Evolutionary conservation across 1,140 invertebrate genomes (phyloP).

Genomic region (Sycophaga agraensis): DNA sequence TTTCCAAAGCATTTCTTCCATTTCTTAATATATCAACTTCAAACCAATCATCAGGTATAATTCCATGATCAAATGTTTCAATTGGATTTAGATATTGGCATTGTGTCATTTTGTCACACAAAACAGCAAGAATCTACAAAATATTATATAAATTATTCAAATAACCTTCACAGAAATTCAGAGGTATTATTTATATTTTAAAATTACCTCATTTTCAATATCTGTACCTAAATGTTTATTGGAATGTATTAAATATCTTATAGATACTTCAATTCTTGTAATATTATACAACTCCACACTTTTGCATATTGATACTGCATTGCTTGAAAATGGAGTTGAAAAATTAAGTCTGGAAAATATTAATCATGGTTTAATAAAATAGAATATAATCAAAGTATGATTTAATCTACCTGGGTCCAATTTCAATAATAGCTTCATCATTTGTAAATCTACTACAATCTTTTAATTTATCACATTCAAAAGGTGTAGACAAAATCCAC

Average conservation of each 20-base stretch:
- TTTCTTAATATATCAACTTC: conserved; percentile 78
- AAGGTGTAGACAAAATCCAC: conserved; percentile 72
- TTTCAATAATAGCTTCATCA: conserved; percentile 66
- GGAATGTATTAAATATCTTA: conserved; percentile 73
- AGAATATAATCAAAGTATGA: conserved; percentile 24
- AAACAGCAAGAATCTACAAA: conserved; percentile 60
- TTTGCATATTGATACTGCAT: conserved; percentile 90
- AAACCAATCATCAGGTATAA: conserved; percentile 75
- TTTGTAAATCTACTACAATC: conserved; percentile 51
- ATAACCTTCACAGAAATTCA: too few relatives aligned
- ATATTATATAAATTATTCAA: neutral
- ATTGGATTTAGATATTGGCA: conserved; percentile 73
- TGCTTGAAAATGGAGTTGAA: conserved; percentile 91
- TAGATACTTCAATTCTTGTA: conserved; percentile 77
- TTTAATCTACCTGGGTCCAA: conserved; percentile 71
- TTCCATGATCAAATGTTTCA: conserved; percentile 71
- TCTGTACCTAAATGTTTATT: conserved; percentile 41
- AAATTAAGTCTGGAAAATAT: conserved; percentile 76
- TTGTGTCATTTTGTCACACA: conserved; percentile 85
- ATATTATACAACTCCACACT: conserved; percentile 76
- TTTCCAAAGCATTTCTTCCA: conserved; percentile 77
- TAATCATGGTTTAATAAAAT: too few relatives aligned
- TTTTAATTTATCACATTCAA: conserved; percentile 60
- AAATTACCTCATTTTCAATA: conserved; percentile 53
- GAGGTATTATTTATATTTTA: neutral